Conservation (phyloP, 2,888 invertebrate species). For the Agonopterix arenella region DNA sequence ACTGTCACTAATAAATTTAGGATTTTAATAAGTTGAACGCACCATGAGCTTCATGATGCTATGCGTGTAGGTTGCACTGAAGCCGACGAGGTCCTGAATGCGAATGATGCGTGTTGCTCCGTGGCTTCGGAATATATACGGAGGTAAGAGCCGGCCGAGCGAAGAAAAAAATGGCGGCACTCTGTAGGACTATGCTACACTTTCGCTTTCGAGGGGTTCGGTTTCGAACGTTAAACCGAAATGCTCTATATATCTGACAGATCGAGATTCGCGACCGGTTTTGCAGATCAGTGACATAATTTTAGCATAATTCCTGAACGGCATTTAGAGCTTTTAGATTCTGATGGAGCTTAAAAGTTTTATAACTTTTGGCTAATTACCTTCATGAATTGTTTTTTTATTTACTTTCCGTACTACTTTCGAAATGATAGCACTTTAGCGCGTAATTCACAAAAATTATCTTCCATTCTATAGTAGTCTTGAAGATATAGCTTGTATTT, state of each 20-base stretch:
- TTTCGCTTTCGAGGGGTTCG: constrained; percentile 72
- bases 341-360: too few species aligned
- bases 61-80: constrained; percentile 71
- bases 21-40: constrained; percentile 34
- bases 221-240: constrained; percentile 40
- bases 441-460: too few species aligned
- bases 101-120: constrained; percentile 70
- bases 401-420: too few species aligned
- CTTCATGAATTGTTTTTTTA: too few species aligned
- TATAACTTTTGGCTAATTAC: too few species aligned
- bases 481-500: too few species aligned
- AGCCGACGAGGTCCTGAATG: constrained; percentile 74
- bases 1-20: constrained; percentile 32
- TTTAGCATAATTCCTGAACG: background rate
- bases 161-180: constrained; percentile 63
- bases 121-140: constrained; percentile 70
- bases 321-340: too few species aligned
- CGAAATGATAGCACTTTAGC: too few species aligned
- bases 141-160: constrained; percentile 63
- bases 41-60: constrained; percentile 77
- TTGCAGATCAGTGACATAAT: constrained; percentile 11
- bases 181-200: constrained; percentile 69
- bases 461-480: too few species aligned
- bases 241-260: constrained; percentile 58
- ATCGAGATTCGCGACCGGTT: constrained; percentile 35